phyloP scores from a whole-genome alignment of 1,140 invertebrate genomes.

The Drosophila subobscura region DNA sequence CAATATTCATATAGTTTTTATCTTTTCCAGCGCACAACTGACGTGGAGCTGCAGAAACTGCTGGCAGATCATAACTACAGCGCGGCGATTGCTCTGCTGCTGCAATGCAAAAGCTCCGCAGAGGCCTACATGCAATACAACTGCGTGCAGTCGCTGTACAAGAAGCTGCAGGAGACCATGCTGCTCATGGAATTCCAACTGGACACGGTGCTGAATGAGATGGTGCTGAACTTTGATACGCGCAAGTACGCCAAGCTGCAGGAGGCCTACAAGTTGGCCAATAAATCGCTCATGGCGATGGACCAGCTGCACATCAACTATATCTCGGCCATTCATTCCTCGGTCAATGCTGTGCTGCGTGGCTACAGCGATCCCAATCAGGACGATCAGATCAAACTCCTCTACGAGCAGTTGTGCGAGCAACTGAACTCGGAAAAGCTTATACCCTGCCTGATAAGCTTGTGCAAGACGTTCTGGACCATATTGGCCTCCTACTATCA shows the following conservation, averaged over 20 bases:
- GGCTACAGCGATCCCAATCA: slow-evolving; percentile 87
- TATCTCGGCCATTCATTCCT: slow-evolving; percentile 95
- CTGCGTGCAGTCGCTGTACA: slow-evolving; percentile 93
- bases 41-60: slow-evolving; percentile 92
- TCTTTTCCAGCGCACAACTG: slow-evolving; percentile 88
- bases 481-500: slow-evolving; percentile 93
- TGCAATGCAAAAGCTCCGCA: slow-evolving; percentile 94
- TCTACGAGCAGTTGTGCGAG: slow-evolving; percentile 91
- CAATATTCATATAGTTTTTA: neutral
- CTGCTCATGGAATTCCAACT: slow-evolving; percentile 96
- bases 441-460: slow-evolving; percentile 90
- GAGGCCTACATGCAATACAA: slow-evolving; percentile 91
- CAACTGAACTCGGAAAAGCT: slow-evolving; percentile 90
- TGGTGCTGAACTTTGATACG: slow-evolving; percentile 89
- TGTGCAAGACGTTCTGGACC: slow-evolving; percentile 92
- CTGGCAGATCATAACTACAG: slow-evolving; percentile 94
- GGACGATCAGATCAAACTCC: slow-evolving; percentile 86
- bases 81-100: slow-evolving; percentile 92
- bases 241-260: slow-evolving; percentile 91
- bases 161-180: slow-evolving; percentile 95
- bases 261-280: slow-evolving; percentile 92
- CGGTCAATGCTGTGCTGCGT: slow-evolving; percentile 90
- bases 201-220: slow-evolving; percentile 93
- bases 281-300: slow-evolving; percentile 95
- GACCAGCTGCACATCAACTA: slow-evolving; percentile 98